A percentile compares a stretch with the other conserved stretches of the same genome.
phyloP scores from a whole-genome alignment of 2,113 vertebrate genomes.

The Hemicordylus capensis region DNA sequence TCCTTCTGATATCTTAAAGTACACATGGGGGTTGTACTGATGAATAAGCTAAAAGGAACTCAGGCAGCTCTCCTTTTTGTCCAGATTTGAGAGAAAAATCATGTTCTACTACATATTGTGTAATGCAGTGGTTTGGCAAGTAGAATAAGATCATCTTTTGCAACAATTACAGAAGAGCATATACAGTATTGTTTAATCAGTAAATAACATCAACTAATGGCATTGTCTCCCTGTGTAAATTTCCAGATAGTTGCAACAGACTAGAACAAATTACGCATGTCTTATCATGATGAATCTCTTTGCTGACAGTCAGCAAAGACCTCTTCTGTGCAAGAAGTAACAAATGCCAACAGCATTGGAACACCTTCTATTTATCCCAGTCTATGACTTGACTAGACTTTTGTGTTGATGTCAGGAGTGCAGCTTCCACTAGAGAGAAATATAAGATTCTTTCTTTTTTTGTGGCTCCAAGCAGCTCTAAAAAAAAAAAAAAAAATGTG shows the following conservation, averaged over 20 bases:
- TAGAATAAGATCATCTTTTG: slow-evolving; percentile 34
- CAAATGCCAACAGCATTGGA: accelerated
- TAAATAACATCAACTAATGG: slow-evolving; percentile 28
- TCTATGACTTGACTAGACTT: slow-evolving; percentile 37
- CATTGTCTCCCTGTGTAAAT: slow-evolving; percentile 52
- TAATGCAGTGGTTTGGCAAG: slow-evolving; percentile 14
- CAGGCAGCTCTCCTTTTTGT: background rate
- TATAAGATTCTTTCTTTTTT: slow-evolving; percentile 14
- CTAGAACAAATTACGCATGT: slow-evolving; percentile 24
- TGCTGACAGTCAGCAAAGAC: slow-evolving; percentile 10
- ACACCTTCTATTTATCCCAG: background rate
- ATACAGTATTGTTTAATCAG: slow-evolving; percentile 54
- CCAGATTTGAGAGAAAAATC: background rate
- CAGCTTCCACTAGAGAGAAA: slow-evolving; percentile 33
- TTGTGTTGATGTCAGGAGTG: slow-evolving; percentile 45
- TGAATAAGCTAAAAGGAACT: background rate
- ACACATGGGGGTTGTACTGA: background rate
- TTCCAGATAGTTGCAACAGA: slow-evolving; percentile 47
- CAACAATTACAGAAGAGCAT: slow-evolving; percentile 13
- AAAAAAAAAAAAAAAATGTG: background rate
- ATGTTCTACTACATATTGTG: accelerated
- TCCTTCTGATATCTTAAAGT: background rate
- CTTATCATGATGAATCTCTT: slow-evolving; percentile 19
- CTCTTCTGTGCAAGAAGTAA: slow-evolving; percentile 13
- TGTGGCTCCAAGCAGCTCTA: slow-evolving; percentile 18